Percentiles rank a stretch among this genome's conserved stretches.
Evolutionary conservation across 2,113 vertebrate species (phyloP).

Genomic region (Nesogale talazaci): DNA sequence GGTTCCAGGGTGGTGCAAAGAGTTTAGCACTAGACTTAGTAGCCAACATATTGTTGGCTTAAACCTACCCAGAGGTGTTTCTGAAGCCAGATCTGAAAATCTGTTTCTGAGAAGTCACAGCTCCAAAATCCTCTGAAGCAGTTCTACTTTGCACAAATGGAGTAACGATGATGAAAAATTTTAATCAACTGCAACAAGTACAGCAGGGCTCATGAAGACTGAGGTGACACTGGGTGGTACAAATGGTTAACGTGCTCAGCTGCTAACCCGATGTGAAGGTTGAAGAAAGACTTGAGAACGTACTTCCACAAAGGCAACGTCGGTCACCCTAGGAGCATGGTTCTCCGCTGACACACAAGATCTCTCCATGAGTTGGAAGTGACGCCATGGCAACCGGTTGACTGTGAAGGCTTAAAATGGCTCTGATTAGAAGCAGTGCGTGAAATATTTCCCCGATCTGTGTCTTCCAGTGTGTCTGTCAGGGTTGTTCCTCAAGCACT

Average conservation of each 20-base stretch:
- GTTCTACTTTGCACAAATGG: neutral
- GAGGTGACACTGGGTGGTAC: neutral
- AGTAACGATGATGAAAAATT: neutral
- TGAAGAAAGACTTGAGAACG: neutral
- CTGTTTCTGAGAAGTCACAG: neutral
- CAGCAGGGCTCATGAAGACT: neutral
- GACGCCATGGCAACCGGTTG: neutral
- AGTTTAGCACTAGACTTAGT: neutral
- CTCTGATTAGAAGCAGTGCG: neutral
- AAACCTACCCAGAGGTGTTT: neutral
- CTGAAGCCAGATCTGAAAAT: neutral
- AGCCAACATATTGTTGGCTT: neutral
- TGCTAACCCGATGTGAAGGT: neutral
- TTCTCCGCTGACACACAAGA: too few species aligned
- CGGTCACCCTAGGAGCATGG: too few species aligned
- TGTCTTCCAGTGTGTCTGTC: neutral
- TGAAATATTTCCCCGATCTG: neutral
- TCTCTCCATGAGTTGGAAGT: neutral
- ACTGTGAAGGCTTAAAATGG: neutral
- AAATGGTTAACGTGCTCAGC: neutral
- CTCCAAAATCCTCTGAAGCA: neutral
- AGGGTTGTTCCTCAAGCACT: neutral
- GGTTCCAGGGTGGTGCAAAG: neutral
- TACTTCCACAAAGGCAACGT: neutral
- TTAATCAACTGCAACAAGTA: neutral